Percentiles rank a stretch among this genome's conserved stretches.
Conservation (phyloP, 2,888 invertebrate species). For the Anthrax anthrax region DNA sequence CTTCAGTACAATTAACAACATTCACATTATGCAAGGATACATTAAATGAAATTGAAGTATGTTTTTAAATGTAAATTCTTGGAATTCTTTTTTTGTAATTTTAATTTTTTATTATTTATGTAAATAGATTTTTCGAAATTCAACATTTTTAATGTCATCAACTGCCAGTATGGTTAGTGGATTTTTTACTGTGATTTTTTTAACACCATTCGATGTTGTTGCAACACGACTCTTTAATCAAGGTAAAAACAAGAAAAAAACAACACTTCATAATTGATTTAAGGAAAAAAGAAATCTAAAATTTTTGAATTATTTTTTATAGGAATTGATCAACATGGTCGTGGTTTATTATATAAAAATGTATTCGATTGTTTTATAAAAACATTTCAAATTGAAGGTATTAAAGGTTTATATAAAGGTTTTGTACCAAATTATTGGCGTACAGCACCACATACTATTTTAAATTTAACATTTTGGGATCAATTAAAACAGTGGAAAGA, state of each 20-base stretch:
- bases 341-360: slow-evolving; percentile 52
- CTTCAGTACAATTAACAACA: slow-evolving; percentile 67
- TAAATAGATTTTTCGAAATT: slow-evolving; percentile 24
- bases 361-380: slow-evolving; percentile 63
- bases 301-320: slow-evolving; percentile 2
- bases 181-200: slow-evolving; percentile 52
- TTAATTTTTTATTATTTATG: slow-evolving; percentile 12
- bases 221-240: slow-evolving; percentile 83
- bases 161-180: slow-evolving; percentile 64
- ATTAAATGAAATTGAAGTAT: slow-evolving; percentile 22
- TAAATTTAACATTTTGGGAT: slow-evolving; percentile 67
- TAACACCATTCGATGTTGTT: slow-evolving; percentile 79
- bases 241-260: slow-evolving; percentile 40
- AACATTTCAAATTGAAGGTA: slow-evolving; percentile 61
- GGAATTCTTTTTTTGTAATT: slow-evolving; percentile 20
- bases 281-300: background rate
- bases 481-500: slow-evolving; percentile 23
- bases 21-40: slow-evolving; percentile 51
- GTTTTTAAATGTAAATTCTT: background rate
- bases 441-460: slow-evolving; percentile 63
- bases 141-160: slow-evolving; percentile 44
- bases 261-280: background rate
- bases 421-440: slow-evolving; percentile 59
- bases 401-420: slow-evolving; percentile 66
- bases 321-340: slow-evolving; percentile 46